Evolutionary conservation across 2,888 invertebrate genomes (phyloP), one percentile per base, ranked within the genome.

Genomic region (Halocaridina rubra): DNA sequence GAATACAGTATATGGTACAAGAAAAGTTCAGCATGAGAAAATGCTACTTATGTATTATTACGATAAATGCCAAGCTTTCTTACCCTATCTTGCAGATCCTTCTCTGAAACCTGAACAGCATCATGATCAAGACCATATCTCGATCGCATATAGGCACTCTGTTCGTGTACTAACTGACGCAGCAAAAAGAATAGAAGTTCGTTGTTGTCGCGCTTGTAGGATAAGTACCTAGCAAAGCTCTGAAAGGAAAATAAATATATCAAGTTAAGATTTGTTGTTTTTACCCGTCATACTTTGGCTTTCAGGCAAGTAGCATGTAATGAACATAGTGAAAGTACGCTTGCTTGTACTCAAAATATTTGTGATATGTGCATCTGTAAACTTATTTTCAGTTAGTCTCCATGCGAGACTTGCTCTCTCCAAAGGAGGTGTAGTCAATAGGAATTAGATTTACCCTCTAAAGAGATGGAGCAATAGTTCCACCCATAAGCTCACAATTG

Each of bases 151-250:
- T 96, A 98, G 0, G 96, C 94, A 82, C 97, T 92, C 90, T 98
- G 97, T 91, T 99, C 98, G 90, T 96, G 94, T 0, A 97, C 94
- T 84, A 99, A 93, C 90, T 99, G 98, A 27, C 98, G 95, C 78
- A 99, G 93, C 89, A 99, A 95, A 91, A 98, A 99, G 92, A 98
- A 96, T 0, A 99, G 92, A 29, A 99, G 93, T 90, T 99, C 99
- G 89, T 97, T 96, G 92, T 98, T 97, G 91, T 99, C 98, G 90
- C 97, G 96, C 90, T 97, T 97, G 93, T 95, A 99, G 0, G 96
- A 93, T 71, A 99, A 92, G 92, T 98, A 98, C 89, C 96, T 95
- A 89, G 96, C 95, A 94, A 99, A 99, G 89, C 95, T 95, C 96
- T 97, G 92, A 53, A 53, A 53, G 4, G 92, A 92, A 87, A 90